phyloP scores from a whole-genome alignment of 2,888 invertebrate genomes.

The Atrina japonica region DNA sequence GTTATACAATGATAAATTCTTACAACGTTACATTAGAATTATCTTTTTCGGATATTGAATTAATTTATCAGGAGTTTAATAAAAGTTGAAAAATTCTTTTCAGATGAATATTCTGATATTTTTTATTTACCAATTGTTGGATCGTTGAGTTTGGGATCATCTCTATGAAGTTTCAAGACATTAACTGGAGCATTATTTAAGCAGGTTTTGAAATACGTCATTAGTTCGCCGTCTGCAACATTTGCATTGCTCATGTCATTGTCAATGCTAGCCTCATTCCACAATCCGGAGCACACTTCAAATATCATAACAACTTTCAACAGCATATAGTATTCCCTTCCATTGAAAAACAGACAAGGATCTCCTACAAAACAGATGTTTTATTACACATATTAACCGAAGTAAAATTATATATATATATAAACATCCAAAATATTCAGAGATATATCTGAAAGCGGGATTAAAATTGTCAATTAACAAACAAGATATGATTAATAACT shows the following conservation, averaged over 20 bases:
- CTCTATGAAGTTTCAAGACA: slow-evolving; percentile 15
- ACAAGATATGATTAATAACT: too few species aligned
- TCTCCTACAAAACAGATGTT: slow-evolving; percentile 8
- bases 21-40: neutral
- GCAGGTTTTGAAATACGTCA: slow-evolving; percentile 8
- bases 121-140: slow-evolving; percentile 21
- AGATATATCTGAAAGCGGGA: too few species aligned
- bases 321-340: slow-evolving; percentile 13
- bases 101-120: neutral
- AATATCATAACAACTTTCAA: slow-evolving; percentile 21
- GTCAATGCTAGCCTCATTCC: slow-evolving; percentile 8
- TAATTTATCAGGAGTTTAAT: too few species aligned
- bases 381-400: too few species aligned
- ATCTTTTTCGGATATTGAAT: too few species aligned
- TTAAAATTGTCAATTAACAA: too few species aligned
- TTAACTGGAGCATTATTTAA: neutral
- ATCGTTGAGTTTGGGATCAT: slow-evolving; percentile 5
- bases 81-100: too few species aligned
- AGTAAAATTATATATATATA: too few species aligned
- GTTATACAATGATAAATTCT: too few species aligned
- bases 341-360: slow-evolving; percentile 24
- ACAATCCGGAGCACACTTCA: slow-evolving; percentile 21
- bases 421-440: too few species aligned
- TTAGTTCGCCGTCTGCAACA: neutral
- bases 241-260: slow-evolving; percentile 1